Evolutionary conservation across 2,888 invertebrate species (phyloP), one percentile per base, ranked within the genome.

Genomic region (Noctuana brunneofusca): DNA sequence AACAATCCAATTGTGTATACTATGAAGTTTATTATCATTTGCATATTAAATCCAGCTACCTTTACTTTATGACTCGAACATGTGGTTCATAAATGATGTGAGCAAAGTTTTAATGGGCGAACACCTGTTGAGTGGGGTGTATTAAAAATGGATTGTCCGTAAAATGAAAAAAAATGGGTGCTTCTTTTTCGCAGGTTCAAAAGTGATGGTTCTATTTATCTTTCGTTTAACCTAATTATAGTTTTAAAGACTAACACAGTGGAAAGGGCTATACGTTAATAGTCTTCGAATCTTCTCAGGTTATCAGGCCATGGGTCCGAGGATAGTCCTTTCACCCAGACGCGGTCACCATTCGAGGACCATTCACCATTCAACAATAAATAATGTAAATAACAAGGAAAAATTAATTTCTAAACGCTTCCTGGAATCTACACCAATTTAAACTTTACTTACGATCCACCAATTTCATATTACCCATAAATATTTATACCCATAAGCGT

Each of bases 401-500:
- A n/a, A n/a, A n/a, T n/a, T n/a, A 24, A 24, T 3, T 24, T 4
- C 24, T 2, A 24, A 32, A 32, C 12, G 12, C n/a, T 32, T 12
- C 32, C 12, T 41, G 2, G 16, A 41, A 41, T 41, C 41, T 16
- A 5, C 16, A 14, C 14, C 0, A 41, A 3, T 6, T 16, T 8
- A 41, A 41, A 41, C 5, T 41, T 41, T 8, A 41, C 41, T 5
- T 41, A 24, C 24, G 24, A 32, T 32, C 12, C 16, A 2, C 41
- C 14, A 16, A 32, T 32, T 12, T 46, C 11, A 46, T 20, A 46
- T 20, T 3, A 46, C 1, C 20, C 43, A 20, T 46, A 46, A 46
- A 60, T 60, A 54, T 46, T 53, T 35, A 60, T 46, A 35, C 82
- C 72, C 72, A 71, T 68, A n/a, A n/a, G 72, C 73, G 69, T 55